Base-by-base conservation (phyloP, 64 coral and sea anemone species). In the Pachyseris speciosa region DNA sequence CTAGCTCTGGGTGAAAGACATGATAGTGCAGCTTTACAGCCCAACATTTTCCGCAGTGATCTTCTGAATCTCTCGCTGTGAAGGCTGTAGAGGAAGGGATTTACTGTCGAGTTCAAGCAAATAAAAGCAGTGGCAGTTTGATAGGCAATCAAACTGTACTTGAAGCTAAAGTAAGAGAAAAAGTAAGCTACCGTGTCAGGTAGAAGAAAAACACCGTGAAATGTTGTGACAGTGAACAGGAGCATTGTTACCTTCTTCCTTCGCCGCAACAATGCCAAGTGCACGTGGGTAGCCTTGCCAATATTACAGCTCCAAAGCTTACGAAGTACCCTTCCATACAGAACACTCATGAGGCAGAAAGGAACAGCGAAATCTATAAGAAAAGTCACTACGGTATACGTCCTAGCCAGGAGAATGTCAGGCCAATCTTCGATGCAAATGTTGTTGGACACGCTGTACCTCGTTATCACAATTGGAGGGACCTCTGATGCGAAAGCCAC, bases 21-120 rank as follows among this genome's bases (percentile, higher is more conserved):
- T 26, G 40, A 5, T n/a, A 36, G 37, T 24, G 39, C 27, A 9
- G 19, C 19, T 17, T 44, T 27, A 11, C 40, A 74, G 19, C 9
- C 22, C 13, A 74, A 44, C 9, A 74, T 39, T 19, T 26, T 13
- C 39, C 16, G n/a, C 70, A 74, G 75, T 7, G 41, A 79, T 49
- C 75, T 37, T 66, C 42, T 29, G 39, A 40, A 93, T 25, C 47
- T 42, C 40, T 64, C 15, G 40, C 58, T 86, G 30, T 79, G 83
- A 84, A 84, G 75, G 39, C 68, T 58, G 36, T 84, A 69, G 4
- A 93, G 38, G 52, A 93, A 87, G 4, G 91, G 91, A 53, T 93
- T 67, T 10, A 67, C 20, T 16, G 69, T 59, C 12, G 91, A 93
- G 48, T 93, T 86, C 5, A 87, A 13, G 37, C 85, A 44, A 37